phyloP scores from a whole-genome alignment of 2,113 vertebrate species.

The Recurvirostra avosetta region DNA sequence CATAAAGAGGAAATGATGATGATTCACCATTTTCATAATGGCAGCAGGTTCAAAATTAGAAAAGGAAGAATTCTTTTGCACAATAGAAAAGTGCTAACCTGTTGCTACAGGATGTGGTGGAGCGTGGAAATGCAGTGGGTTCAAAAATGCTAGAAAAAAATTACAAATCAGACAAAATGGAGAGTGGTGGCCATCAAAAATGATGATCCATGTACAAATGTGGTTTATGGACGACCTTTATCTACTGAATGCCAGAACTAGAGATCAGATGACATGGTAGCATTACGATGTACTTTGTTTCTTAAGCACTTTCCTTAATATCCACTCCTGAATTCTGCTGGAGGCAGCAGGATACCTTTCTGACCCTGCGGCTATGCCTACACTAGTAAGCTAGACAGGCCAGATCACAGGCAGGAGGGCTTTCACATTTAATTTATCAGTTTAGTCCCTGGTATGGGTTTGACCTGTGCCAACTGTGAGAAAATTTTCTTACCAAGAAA shows the following conservation, averaged over 20 bases:
- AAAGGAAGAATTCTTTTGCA: not conserved
- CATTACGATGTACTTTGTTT: not conserved
- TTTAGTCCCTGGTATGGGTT: not conserved
- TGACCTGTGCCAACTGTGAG: not conserved
- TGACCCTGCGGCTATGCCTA: not conserved
- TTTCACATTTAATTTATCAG: not conserved
- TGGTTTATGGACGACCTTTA: not conserved
- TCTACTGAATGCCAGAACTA: not conserved
- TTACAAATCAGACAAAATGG: not conserved
- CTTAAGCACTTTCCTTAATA: not conserved
- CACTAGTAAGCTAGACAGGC: not conserved
- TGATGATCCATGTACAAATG: not conserved
- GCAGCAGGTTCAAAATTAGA: not conserved
- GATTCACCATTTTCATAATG: slow-evolving; percentile 14
- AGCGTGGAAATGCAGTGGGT: not conserved
- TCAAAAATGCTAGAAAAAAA: not conserved
- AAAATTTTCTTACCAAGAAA: not conserved
- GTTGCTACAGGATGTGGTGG: not conserved
- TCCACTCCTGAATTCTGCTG: not conserved
- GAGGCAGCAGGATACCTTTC: not conserved
- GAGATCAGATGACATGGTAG: not conserved
- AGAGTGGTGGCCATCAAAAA: not conserved
- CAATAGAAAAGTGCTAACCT: not conserved
- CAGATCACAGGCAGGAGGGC: not conserved
- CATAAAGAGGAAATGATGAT: slow-evolving; percentile 2